Evolutionary conservation across 2,888 invertebrate genomes (phyloP).

Genomic region (Hirtodrosophila cameraria): DNA sequence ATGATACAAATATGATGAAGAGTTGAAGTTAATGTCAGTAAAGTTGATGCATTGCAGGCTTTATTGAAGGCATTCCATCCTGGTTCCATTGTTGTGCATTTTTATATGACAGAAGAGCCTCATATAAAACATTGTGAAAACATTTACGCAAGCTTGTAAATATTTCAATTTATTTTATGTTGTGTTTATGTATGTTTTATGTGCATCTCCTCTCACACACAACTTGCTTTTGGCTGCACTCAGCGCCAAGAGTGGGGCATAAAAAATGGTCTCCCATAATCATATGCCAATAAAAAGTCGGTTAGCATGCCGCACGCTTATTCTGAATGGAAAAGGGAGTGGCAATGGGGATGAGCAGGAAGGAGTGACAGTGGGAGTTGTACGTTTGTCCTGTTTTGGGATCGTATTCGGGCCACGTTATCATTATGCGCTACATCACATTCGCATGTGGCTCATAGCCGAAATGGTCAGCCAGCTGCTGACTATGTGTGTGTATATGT

Average conservation of each 20-base stretch:
- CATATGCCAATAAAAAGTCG: constrained; percentile 77
- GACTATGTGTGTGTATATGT: constrained; percentile 18
- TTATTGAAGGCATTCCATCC: constrained; percentile 15
- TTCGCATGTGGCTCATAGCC: constrained; percentile 58
- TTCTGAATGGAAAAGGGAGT: constrained; percentile 33
- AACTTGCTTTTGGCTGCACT: constrained; percentile 49
- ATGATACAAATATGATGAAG: constrained; percentile 2
- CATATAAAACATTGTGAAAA: constrained; percentile 67
- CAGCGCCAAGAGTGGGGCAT: constrained; percentile 49
- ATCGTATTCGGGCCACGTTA: constrained; percentile 57
- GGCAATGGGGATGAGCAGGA: neutral
- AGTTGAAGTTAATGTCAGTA: constrained; percentile 37
- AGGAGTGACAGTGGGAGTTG: constrained; percentile 3
- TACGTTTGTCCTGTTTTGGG: constrained; percentile 27
- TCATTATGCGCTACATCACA: constrained; percentile 78
- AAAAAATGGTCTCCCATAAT: constrained; percentile 78
- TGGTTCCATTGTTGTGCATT: constrained; percentile 34
- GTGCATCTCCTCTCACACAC: too few relatives aligned
- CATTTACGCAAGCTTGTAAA: constrained; percentile 76
- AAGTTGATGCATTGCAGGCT: constrained; percentile 46
- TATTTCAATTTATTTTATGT: constrained; percentile 78
- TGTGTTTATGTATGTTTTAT: constrained; percentile 67
- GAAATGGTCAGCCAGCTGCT: constrained; percentile 52
- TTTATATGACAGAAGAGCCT: constrained; percentile 63
- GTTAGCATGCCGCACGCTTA: constrained; percentile 65